Conservation (phyloP, 2,797 vertebrate genomes). For the Pantherophis vulpinus region DNA sequence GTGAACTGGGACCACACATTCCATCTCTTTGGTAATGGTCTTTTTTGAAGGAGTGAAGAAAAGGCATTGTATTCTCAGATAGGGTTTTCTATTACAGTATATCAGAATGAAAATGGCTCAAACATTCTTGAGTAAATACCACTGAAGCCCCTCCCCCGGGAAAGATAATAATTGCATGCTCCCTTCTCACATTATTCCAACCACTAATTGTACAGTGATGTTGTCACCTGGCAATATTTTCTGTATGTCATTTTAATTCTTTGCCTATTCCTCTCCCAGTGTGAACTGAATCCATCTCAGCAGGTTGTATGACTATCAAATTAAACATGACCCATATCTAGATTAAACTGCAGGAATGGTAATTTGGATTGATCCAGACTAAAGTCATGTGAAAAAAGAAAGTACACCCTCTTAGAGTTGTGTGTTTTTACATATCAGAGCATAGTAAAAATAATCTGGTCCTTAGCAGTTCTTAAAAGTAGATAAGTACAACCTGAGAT, state of each 20-base stretch:
- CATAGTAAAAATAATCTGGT: not conserved
- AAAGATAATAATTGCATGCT: not conserved
- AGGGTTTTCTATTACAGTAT: not conserved
- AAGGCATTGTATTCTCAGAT: not conserved
- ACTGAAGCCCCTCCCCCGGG: not conserved
- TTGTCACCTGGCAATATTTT: not conserved
- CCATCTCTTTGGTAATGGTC: not conserved
- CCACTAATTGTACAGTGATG: not conserved
- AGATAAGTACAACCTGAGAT: not conserved
- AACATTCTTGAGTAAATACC: not conserved
- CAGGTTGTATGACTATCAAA: not conserved
- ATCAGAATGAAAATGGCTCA: not conserved
- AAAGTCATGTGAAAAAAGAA: not conserved
- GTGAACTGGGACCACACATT: constrained; percentile 13
- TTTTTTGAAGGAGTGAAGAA: not conserved
- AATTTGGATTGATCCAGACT: not conserved
- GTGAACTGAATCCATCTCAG: not conserved
- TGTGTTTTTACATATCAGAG: not conserved
- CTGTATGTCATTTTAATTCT: not conserved
- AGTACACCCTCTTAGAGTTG: not conserved
- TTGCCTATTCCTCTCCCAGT: not conserved
- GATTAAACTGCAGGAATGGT: not conserved
- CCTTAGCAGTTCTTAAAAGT: not conserved
- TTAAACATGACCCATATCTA: not conserved
- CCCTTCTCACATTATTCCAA: not conserved